These are phyloP conservation scores for Hyperopisus bebe DNA, from an alignment of 2,113 vertebrate species.

Conservation along the genomic window DNA sequence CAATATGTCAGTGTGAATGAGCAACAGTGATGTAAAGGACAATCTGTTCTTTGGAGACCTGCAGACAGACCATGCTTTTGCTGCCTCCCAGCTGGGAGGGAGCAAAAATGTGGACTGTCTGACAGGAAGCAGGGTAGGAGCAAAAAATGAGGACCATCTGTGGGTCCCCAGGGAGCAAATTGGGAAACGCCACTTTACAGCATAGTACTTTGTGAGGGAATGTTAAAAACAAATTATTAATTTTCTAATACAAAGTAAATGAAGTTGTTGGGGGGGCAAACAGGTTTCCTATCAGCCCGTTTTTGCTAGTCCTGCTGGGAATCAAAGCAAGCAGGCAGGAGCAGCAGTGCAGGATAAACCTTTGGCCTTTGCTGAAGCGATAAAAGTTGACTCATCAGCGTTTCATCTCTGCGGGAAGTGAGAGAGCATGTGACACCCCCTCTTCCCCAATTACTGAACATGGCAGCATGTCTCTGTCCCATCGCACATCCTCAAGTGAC, in stretches of 20 bases:
- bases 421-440: conserved; percentile 10
- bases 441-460: not conserved
- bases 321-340: conserved; percentile 49
- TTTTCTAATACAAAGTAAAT: conserved; percentile 25
- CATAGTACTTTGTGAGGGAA: not conserved
- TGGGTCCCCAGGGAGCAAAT: not conserved
- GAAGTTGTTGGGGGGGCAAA: not conserved
- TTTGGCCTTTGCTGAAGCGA: conserved; percentile 30
- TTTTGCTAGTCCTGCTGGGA: conserved; percentile 48
- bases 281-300: conserved; percentile 47
- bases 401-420: conserved; percentile 25
- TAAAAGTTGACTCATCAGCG: conserved; percentile 48
- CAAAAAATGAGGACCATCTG: not conserved
- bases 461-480: not conserved
- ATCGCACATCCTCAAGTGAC: not conserved
- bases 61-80: not conserved
- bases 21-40: too few relatives aligned
- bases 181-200: not conserved
- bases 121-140: not conserved
- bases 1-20: not conserved
- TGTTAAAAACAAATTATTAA: not conserved
- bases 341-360: conserved; percentile 42
- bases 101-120: not conserved
- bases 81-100: not conserved
- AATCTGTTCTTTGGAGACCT: not conserved